Evolutionary conservation across 2,797 vertebrate genomes (phyloP).

Genomic region (Amblyopsis hoosieri): DNA sequence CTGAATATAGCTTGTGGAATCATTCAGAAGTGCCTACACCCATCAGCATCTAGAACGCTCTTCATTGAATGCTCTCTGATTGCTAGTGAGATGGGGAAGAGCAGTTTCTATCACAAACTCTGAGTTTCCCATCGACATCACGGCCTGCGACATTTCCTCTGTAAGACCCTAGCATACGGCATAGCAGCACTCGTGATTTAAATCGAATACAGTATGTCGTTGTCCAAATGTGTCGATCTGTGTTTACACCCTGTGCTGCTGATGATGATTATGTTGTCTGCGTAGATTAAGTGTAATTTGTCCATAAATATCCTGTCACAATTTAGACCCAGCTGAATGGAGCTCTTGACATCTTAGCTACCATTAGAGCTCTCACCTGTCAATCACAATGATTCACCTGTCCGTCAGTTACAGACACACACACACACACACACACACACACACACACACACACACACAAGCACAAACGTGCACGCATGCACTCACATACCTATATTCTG

Average conservation of each 20-base stretch:
- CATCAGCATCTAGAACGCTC: conserved; percentile 1
- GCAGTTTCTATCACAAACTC: conserved; percentile 14
- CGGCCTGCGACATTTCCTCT: conserved; percentile 20
- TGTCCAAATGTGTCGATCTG: conserved; percentile 25
- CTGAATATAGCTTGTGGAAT: conserved; percentile 9
- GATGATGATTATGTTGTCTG: conserved; percentile 8
- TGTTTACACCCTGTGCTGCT: conserved; percentile 20
- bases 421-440: not conserved
- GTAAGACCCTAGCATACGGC: conserved; percentile 26
- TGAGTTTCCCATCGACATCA: conserved; percentile 1
- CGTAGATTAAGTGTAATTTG: conserved; percentile 36
- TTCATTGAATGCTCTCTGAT: conserved; percentile 38
- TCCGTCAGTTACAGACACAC: not conserved
- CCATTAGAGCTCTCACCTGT: conserved; percentile 32
- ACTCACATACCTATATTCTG: too few species aligned
- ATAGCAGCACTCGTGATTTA: conserved; percentile 27
- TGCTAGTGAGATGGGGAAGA: conserved; percentile 28
- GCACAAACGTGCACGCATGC: too few species aligned
- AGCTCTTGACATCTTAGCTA: conserved; percentile 40
- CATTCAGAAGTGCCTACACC: conserved; percentile 6
- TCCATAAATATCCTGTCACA: conserved; percentile 51
- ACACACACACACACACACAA: not conserved
- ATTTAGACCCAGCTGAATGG: conserved; percentile 37
- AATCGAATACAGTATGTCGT: too few species aligned
- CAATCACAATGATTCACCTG: conserved; percentile 34